Percentiles rank a stretch among this genome's conserved stretches.
Evolutionary conservation across 2,888 invertebrate species (phyloP).

Genomic region (Blera fallax): DNA sequence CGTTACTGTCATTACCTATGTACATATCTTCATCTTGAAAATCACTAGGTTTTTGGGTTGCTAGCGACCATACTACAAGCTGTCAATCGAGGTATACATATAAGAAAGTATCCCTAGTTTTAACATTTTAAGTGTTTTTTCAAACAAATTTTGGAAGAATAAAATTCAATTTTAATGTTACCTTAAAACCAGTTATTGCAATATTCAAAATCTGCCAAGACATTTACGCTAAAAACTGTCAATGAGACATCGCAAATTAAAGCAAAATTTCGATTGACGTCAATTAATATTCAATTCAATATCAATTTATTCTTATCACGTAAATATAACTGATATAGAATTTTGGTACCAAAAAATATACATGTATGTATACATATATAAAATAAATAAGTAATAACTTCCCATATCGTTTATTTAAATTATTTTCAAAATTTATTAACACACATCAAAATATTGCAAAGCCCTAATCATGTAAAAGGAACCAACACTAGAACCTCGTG

Average conservation of each 20-base stretch:
- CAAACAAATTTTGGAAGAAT: too few species aligned
- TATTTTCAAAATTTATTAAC: neutral
- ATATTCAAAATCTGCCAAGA: too few species aligned
- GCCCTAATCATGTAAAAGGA: neutral
- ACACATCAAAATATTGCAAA: neutral
- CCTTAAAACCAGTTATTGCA: too few species aligned
- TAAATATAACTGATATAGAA: neutral
- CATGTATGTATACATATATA: too few species aligned
- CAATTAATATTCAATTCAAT: slow-evolving; percentile 40
- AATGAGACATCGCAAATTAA: neutral
- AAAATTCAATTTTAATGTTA: too few species aligned
- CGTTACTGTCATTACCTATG: too few species aligned
- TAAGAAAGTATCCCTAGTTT: too few species aligned
- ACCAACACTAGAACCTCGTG: neutral
- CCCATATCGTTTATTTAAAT: neutral
- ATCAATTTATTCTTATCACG: slow-evolving; percentile 34
- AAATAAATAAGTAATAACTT: neutral
- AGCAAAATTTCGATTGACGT: slow-evolving; percentile 31
- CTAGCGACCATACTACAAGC: too few species aligned
- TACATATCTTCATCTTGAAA: too few species aligned
- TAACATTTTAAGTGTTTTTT: too few species aligned
- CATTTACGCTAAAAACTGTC: neutral
- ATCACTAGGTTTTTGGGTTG: too few species aligned
- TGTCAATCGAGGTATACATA: too few species aligned
- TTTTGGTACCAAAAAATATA: neutral